A percentile compares a stretch with the other conserved stretches of the same genome.
Evolutionary conservation across 2,113 vertebrate species (phyloP).

Genomic region (Bos javanicus): DNA sequence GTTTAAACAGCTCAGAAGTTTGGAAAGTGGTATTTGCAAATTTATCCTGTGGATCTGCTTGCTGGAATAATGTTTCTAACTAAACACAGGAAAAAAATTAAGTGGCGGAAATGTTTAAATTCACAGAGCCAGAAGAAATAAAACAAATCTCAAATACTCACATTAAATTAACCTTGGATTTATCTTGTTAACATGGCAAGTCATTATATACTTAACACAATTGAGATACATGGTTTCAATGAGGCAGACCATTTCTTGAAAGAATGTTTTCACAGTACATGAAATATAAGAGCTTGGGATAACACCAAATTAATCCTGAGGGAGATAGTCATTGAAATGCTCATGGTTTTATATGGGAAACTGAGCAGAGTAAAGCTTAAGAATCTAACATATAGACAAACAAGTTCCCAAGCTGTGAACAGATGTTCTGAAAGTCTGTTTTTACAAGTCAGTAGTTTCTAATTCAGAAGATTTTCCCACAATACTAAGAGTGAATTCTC

Average conservation of each 20-base stretch:
- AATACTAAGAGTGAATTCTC: conserved; percentile 27
- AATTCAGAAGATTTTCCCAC: neutral
- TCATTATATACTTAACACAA: conserved; percentile 64
- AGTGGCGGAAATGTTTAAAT: conserved; percentile 40
- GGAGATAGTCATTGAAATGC: neutral
- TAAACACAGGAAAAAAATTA: conserved; percentile 19
- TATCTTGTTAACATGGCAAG: conserved; percentile 61
- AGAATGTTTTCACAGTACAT: conserved; percentile 72
- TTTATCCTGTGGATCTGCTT: neutral
- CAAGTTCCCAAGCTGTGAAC: neutral
- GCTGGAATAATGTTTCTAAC: conserved; percentile 25
- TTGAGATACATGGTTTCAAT: conserved; percentile 51
- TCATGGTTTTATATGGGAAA: conserved; percentile 37
- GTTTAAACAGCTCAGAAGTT: conserved; percentile 38
- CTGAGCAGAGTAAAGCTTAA: conserved; percentile 10
- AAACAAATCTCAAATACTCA: conserved; percentile 62
- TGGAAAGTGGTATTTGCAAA: conserved; percentile 28
- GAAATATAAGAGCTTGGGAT: conserved; percentile 48
- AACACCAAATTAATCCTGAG: conserved; percentile 62
- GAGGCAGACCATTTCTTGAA: conserved; percentile 57
- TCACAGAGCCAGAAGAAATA: conserved; percentile 43
- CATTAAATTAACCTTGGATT: conserved; percentile 63
- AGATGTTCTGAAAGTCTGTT: conserved; percentile 23
- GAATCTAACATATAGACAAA: neutral
- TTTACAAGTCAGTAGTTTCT: conserved; percentile 14